These are phyloP conservation scores for Sigmodon hispidus DNA, from an alignment of 2,113 vertebrate species.

Conservation along the genomic window DNA sequence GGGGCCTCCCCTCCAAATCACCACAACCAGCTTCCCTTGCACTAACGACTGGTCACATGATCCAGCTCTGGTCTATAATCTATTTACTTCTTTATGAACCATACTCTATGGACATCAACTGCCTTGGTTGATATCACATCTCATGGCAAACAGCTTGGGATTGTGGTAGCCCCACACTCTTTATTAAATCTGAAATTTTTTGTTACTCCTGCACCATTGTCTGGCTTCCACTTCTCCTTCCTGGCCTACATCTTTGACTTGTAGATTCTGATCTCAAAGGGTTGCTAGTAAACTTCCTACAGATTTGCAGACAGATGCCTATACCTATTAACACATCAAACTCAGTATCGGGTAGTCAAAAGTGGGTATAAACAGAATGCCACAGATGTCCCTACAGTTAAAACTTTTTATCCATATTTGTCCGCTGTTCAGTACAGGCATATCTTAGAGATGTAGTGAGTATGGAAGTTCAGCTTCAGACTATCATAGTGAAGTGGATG, in stretches of 20 bases:
- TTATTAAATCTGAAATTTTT: not conserved
- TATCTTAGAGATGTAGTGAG: not conserved
- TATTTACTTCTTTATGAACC: not conserved
- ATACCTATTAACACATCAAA: not conserved
- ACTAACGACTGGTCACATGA: not conserved
- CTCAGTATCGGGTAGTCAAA: not conserved
- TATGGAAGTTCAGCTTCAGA: not conserved
- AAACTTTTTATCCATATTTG: not conserved
- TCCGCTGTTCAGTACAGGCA: not conserved
- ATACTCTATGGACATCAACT: not conserved
- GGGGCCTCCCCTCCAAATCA: not conserved
- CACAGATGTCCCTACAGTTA: not conserved
- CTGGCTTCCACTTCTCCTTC: not conserved
- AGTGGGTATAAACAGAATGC: not conserved
- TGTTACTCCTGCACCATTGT: not conserved
- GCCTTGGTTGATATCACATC: not conserved
- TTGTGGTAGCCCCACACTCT: not conserved
- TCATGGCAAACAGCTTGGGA: not conserved
- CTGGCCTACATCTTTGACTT: not conserved
- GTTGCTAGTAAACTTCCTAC: conserved; percentile 14
- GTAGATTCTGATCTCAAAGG: not conserved
- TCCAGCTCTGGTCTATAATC: not conserved
- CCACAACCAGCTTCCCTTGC: not conserved
- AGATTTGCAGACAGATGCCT: not conserved
- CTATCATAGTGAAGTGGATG: not conserved